Conservation (phyloP, 2,113 vertebrate species). For the Raja brachyura region DNA sequence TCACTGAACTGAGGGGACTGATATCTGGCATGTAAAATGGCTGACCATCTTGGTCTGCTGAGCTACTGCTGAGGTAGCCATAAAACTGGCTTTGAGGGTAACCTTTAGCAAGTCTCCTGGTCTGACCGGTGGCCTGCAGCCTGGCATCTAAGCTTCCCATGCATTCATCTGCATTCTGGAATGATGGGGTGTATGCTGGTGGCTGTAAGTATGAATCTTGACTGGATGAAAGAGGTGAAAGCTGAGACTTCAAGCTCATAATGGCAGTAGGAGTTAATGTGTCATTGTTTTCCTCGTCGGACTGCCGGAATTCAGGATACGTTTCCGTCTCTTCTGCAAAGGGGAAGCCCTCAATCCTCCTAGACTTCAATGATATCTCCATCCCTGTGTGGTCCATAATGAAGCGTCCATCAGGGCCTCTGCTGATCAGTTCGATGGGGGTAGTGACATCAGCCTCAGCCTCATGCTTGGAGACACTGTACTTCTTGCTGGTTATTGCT, state of each 20-base stretch:
- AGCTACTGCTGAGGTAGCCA: slow-evolving; percentile 83
- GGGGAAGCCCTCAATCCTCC: slow-evolving; percentile 92
- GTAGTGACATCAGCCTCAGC: slow-evolving; percentile 81
- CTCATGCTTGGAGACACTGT: slow-evolving; percentile 93
- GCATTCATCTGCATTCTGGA: slow-evolving; percentile 84
- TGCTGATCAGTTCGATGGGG: slow-evolving; percentile 92
- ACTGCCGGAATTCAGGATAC: slow-evolving; percentile 98
- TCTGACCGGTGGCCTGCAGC: slow-evolving; percentile 87
- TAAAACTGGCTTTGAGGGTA: slow-evolving; percentile 91
- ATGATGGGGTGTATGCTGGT: slow-evolving; percentile 94
- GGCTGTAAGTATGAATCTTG: slow-evolving; percentile 96
- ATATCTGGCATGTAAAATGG: slow-evolving; percentile 98
- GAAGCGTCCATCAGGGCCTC: slow-evolving; percentile 90
- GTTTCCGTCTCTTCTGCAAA: slow-evolving; percentile 96
- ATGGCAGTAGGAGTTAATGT: slow-evolving; percentile 77
- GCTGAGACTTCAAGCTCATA: slow-evolving; percentile 83
- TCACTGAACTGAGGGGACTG: slow-evolving; percentile 90
- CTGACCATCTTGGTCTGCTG: slow-evolving; percentile 77
- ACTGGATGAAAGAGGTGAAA: slow-evolving; percentile 93
- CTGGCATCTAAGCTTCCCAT: slow-evolving; percentile 71
- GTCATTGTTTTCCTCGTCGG: slow-evolving; percentile 94
- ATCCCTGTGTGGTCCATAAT: slow-evolving; percentile 76
- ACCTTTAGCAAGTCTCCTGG: slow-evolving; percentile 70
- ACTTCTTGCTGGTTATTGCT: slow-evolving; percentile 95
- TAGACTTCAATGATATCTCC: slow-evolving; percentile 72